Evolutionary conservation across 2,113 vertebrate genomes (phyloP).

Genomic region (Paralichthys olivaceus): DNA sequence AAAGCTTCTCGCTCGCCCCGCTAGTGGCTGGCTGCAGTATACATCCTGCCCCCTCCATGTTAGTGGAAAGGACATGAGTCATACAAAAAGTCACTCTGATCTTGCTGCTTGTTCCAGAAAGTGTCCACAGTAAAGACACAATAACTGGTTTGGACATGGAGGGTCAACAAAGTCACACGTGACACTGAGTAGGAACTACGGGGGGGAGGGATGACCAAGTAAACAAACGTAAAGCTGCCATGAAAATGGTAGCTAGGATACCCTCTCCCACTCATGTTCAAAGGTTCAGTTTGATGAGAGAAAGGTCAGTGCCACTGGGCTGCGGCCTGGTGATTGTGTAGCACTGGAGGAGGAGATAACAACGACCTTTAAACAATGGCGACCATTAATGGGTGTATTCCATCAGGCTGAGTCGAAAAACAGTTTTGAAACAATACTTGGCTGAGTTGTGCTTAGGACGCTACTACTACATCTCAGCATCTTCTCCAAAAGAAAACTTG

Average conservation of each 20-base stretch:
- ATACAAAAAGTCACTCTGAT: neutral
- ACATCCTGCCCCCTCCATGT: too few relatives aligned
- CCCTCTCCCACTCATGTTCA: neutral
- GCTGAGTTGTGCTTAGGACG: neutral
- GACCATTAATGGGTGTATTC: conserved; percentile 22
- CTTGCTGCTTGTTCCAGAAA: neutral
- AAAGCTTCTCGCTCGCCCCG: too few relatives aligned
- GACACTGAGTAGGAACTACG: neutral
- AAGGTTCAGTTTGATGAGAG: conserved; percentile 25
- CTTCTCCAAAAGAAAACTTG: neutral
- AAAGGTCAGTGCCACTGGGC: conserved; percentile 13
- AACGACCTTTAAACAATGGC: conserved; percentile 25
- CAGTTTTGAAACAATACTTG: neutral
- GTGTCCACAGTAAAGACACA: neutral
- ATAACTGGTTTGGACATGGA: neutral
- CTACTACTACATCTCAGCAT: neutral
- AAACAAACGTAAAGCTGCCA: conserved; percentile 1
- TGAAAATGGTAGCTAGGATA: conserved; percentile 24
- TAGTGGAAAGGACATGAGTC: too few relatives aligned
- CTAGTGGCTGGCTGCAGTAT: too few relatives aligned
- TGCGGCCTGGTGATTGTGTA: conserved; percentile 40
- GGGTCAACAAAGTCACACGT: neutral
- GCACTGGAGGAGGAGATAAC: conserved; percentile 48
- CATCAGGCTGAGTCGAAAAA: neutral
- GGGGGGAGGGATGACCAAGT: neutral